phyloP scores from a whole-genome alignment of 2,888 invertebrate species.

The Cerceris rybyensis region DNA sequence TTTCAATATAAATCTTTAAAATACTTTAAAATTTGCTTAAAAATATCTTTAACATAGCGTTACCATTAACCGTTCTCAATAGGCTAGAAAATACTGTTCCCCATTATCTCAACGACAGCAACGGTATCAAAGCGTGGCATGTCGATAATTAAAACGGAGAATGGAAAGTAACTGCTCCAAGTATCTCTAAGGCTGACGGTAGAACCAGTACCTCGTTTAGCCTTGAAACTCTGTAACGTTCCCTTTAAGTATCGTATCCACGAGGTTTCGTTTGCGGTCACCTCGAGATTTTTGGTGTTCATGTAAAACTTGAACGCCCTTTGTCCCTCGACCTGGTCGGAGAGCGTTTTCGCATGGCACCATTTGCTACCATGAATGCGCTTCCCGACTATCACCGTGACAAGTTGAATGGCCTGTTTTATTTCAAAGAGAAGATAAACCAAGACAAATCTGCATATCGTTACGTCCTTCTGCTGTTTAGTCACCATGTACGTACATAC shows the following conservation, averaged over 20 bases:
- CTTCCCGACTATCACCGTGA: conserved; percentile 58
- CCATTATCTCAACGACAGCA: too few relatives aligned
- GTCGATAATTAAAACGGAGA: not conserved
- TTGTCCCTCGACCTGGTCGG: conserved; percentile 11
- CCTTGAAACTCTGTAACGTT: conserved; percentile 45
- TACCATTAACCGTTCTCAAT: too few relatives aligned
- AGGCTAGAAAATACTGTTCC: too few relatives aligned
- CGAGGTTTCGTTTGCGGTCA: not conserved
- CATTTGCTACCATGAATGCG: conserved; percentile 35
- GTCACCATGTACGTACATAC: not conserved
- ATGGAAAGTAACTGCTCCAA: not conserved
- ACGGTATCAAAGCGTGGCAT: too few relatives aligned
- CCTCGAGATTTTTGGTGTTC: conserved; percentile 14
- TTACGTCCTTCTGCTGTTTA: not conserved
- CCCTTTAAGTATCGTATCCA: conserved; percentile 46
- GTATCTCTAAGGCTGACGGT: not conserved
- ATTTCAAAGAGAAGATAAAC: conserved; percentile 46
- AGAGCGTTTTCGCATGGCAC: conserved; percentile 48
- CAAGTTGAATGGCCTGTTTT: conserved; percentile 58
- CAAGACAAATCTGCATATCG: conserved; percentile 8
- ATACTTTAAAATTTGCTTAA: too few relatives aligned
- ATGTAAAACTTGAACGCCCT: conserved; percentile 16
- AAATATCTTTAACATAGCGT: too few relatives aligned
- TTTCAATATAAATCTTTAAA: too few relatives aligned
- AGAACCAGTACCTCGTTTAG: conserved; percentile 38